Percentiles rank a stretch among this genome's conserved stretches.
phyloP scores from a whole-genome alignment of 1,140 invertebrate genomes.

The Aphelenchoides avenae region DNA sequence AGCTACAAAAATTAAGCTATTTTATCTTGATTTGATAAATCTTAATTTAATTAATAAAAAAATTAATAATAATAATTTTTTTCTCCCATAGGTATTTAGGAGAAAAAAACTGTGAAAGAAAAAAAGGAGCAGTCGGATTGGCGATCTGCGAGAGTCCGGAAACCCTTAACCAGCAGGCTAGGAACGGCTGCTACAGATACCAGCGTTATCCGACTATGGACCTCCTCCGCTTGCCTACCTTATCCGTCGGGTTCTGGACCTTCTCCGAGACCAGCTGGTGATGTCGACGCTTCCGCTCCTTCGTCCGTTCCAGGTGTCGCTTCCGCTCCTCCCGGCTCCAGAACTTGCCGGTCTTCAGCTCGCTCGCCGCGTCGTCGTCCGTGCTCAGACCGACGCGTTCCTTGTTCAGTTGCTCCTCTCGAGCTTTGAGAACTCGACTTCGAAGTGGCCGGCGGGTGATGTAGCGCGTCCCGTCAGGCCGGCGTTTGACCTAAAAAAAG shows the following conservation, averaged over 20 bases:
- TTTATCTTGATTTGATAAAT: too few species aligned
- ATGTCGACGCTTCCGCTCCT: slow-evolving; percentile 67
- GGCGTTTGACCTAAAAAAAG: slow-evolving; percentile 70
- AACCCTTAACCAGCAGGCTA: too few species aligned
- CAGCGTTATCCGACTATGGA: too few species aligned
- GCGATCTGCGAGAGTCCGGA: too few species aligned
- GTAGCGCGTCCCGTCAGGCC: slow-evolving; percentile 74
- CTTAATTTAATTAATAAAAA: too few species aligned
- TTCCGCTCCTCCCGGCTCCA: slow-evolving; percentile 77
- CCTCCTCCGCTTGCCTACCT: too few species aligned
- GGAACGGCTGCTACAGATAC: too few species aligned
- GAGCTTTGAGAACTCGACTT: slow-evolving; percentile 66
- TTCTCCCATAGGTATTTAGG: too few species aligned
- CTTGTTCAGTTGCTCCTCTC: slow-evolving; percentile 69
- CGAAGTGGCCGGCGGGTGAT: slow-evolving; percentile 71
- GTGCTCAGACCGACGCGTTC: slow-evolving; percentile 72
- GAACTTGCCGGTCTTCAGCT: slow-evolving; percentile 75
- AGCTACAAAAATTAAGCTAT: too few species aligned
- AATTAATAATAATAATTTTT: too few species aligned
- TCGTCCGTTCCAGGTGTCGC: slow-evolving; percentile 69
- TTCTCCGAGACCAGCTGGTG: slow-evolving; percentile 56
- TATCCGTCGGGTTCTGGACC: slow-evolving; percentile 56
- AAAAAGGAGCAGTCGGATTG: too few species aligned
- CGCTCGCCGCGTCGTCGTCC: slow-evolving; percentile 76
- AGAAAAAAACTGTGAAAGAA: too few species aligned